Conservation (phyloP, 1,140 invertebrate species). For the Philotrypesis tridentata region DNA sequence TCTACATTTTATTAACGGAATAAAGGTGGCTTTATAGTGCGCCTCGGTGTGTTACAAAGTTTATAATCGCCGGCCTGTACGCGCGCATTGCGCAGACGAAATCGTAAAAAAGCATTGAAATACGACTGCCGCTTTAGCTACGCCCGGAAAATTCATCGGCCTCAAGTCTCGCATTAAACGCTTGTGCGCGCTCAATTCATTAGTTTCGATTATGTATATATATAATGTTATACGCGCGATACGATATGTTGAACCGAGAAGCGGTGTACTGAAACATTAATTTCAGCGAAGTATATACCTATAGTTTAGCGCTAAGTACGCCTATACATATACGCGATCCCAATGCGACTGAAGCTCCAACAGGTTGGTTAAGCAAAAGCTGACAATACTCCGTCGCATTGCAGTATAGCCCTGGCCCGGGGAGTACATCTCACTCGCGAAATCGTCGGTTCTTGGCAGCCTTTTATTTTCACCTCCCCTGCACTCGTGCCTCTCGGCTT, state of each 20-base stretch:
- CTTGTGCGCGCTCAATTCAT: too few species aligned
- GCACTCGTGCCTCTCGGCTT: too few species aligned
- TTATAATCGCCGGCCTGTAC: not conserved
- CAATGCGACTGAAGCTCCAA: constrained; percentile 50
- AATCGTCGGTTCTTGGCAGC: not conserved
- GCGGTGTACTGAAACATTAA: too few species aligned
- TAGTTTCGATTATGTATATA: too few species aligned
- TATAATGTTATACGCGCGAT: too few species aligned
- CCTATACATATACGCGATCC: not conserved
- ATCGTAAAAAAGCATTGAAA: not conserved
- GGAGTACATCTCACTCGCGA: constrained; percentile 21
- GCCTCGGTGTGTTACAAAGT: not conserved
- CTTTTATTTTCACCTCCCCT: not conserved
- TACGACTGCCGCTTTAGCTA: not conserved
- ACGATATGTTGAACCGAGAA: too few species aligned
- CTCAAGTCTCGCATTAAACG: too few species aligned
- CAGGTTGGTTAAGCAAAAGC: constrained; percentile 59
- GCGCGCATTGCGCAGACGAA: not conserved
- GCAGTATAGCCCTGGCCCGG: constrained; percentile 44
- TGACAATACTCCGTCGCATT: constrained; percentile 53
- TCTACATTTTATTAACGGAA: not conserved
- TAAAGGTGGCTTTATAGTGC: not conserved
- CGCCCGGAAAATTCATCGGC: not conserved
- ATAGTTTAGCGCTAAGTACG: not conserved
- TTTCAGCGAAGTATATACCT: not conserved